Base-by-base conservation (phyloP, 1,140 invertebrate genomes). In the Geopemphigus sp. region DNA sequence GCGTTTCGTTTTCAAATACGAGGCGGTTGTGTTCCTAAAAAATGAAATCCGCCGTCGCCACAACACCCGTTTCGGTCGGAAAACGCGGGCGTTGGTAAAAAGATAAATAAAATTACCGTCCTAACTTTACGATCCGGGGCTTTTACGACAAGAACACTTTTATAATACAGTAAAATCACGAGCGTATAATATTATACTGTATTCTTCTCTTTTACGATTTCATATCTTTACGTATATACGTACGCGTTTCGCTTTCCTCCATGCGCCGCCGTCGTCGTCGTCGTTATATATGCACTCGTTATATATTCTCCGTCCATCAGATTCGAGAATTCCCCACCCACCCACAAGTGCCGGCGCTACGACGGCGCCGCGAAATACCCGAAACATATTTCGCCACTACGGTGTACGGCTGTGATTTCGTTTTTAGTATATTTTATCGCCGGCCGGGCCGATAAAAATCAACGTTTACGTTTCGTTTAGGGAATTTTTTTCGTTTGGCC, bases 71-170 rank as follows among this genome's bases (percentile, higher is more conserved):
- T 8, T 4, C 8, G 3, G 54, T 17, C 54, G n/a, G 39, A 57
- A 39, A 57, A 39, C 32, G 32, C 32, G 72, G 72, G 22, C 57
- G 54, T 74, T 74, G 19, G 72, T 74, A 74, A 74, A 74, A 74
- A 39, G 72, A 57, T 74, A 74, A 74, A 74, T 57, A 39, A 74
- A 74, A 74, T 74, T 74, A 57, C 72, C 54, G 54, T 74, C 54
- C 54, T 57, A 14, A 57, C 54, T 74, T 74, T 74, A 74, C 32
- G 72, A 74, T 57, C 72, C 32, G 54, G 50, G 29, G 53, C n/a
- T n/a, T 74, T 74, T 74, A 74, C 57, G 54, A 45, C 72, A 4
- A 74, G 56, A 39, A 57, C 54, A 57, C 53, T 74, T 74, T 74
- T 57, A 74, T 74, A 74, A 57, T 57, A 74, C 39, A 74, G 26